Evolutionary conservation across 2,797 vertebrate genomes (phyloP), one percentile per base, ranked within the genome.

Genomic region (Siniperca undulata): DNA sequence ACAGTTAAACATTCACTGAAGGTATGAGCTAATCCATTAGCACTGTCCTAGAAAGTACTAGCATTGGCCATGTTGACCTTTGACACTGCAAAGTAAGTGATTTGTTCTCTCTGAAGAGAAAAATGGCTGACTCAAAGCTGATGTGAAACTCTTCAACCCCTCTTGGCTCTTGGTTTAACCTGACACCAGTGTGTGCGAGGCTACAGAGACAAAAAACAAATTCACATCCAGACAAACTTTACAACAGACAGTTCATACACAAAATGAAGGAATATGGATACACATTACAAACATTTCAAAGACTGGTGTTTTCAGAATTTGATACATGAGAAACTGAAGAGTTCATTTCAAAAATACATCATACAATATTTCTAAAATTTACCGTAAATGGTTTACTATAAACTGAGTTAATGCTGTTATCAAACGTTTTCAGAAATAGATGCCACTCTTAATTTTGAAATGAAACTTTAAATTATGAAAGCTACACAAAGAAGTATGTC

Each of bases 181-280:
- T 72, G 82, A 88, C 86, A 87, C 84, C 84, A 60, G 84, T 64
- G 82, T 80, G 80, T 78, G 91, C 80, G 88, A 92, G 73, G 79
- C 90, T 83, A 89, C 87, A 70, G 69, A 85, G 86, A 91, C 87
- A 79, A 70, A 81, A 88, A 88, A 89, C 81, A 85, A 50, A 76
- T 85, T 78, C 76, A 91, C 88, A 88, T 80, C 68, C 83, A 88
- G 87, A 95, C 93, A 81, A 81, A 86, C 74, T 70, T 83, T 64
- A 90, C 88, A 89, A 83, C 80, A 81, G 67, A 92, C 88, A 88
- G 82, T 87, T 92, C 78, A 74, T 86, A 93, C 85, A 94, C 90
- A 93, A 20, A 86, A 92, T 87, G 86, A 93, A 70, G 74, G 78
- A 90, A 76, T 52, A 88, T 89, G 90, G 86, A 88, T 40, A 91